Evolutionary conservation across 2,797 vertebrate species (phyloP), one percentile per base, ranked within the genome.

Genomic region (Staurois parvus): DNA sequence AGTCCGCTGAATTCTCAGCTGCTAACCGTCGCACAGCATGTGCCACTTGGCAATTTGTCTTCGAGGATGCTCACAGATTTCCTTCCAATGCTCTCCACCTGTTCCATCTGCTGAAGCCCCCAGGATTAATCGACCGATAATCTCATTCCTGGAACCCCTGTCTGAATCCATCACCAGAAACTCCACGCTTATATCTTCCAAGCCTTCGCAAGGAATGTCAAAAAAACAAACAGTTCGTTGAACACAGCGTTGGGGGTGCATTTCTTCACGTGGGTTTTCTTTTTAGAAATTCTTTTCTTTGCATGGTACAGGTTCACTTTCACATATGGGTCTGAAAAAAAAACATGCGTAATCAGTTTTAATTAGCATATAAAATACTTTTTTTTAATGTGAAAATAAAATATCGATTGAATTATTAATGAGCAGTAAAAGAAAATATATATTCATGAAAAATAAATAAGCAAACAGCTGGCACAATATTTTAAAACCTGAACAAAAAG

Each of bases 11-110:
- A n/a, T 5, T 80, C n/a, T 87, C 76, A 45, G 26, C n/a, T 69
- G 48, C 91, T 98, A 99, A 89, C 97, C 97, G 89, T 98, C 97
- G 10, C 95, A 95, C 88, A 99, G 91, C 88, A 91, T 93, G 21
- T 99, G 98, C 98, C 98, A 99, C 90, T 99, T 99, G 87, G 98
- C 98, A 72, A 99, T 99, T 91, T 99, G 98, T 89, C 98, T 96
- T 89, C 98, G 96, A 4, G 98, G 98, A 80, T 97, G 98, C 91
- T 99, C 97, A 42, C 97, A 98, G 88, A 99, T 99, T 93, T 99
- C 98, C 68, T 97, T 97, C 98, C 98, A 99, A 91, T 99, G 98
- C 87, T 99, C 97, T 1, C 98, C 98, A 0, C 96, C 92, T 7
- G 96, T 96, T 88, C 97, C 97, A 76, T 96, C 95, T 4, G 94